Evolutionary conservation across 1,140 invertebrate genomes (phyloP).

Genomic region (Gerris buenoi): DNA sequence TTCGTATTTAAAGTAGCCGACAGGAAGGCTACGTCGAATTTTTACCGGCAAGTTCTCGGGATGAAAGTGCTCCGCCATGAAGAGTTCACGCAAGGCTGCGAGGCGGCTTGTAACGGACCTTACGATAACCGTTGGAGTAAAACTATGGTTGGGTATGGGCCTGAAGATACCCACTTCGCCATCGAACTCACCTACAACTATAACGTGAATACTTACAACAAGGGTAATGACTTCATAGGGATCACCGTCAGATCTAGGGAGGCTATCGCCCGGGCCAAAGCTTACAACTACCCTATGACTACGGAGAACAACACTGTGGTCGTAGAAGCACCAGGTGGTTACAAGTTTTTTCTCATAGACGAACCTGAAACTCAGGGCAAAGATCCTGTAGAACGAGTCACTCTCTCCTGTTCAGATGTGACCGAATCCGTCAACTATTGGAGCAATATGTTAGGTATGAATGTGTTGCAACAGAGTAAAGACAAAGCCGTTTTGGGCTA

Average conservation of each 20-base stretch:
- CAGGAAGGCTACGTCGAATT: conserved; percentile 63
- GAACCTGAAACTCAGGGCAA: conserved; percentile 44
- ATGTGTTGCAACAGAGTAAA: conserved; percentile 43
- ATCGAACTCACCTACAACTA: conserved; percentile 97
- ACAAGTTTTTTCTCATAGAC: conserved; percentile 67
- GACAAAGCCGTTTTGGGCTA: conserved; percentile 52
- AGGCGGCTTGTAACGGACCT: conserved; percentile 90
- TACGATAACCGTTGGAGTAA: conserved; percentile 98
- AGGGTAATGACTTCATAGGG: conserved; percentile 77
- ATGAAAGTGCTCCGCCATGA: conserved; percentile 95
- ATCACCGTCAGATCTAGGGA: conserved; percentile 70
- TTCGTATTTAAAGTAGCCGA: conserved; percentile 91
- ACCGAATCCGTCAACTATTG: conserved; percentile 64
- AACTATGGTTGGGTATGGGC: conserved; percentile 96
- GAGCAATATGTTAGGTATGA: conserved; percentile 60
- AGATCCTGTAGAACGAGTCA: conserved; percentile 73
- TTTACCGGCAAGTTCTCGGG: conserved; percentile 76
- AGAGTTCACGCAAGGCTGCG: conserved; percentile 90
- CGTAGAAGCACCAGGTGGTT: conserved; percentile 76
- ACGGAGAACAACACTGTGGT: conserved; percentile 37
- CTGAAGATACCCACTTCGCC: conserved; percentile 89
- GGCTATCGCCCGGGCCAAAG: conserved; percentile 52
- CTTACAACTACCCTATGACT: conserved; percentile 47
- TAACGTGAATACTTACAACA: conserved; percentile 68
- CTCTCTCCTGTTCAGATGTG: conserved; percentile 62